Evolutionary conservation across 1,140 invertebrate species (phyloP).

Genomic region (Teleopsis dalmanni): DNA sequence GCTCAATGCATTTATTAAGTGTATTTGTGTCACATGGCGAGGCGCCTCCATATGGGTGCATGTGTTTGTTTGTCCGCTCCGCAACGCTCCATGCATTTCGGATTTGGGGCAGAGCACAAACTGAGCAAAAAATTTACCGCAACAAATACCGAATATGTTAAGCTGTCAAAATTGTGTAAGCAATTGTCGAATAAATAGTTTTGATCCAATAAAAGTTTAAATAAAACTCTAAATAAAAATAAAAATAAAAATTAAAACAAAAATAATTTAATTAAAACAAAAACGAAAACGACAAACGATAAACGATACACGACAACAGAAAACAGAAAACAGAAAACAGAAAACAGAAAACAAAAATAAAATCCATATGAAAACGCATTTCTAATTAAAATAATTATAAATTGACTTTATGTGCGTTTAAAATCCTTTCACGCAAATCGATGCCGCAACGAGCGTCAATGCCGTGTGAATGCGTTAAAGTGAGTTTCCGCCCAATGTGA

Average conservation of each 20-base stretch:
- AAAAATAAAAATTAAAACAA: not conserved
- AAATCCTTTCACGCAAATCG: no score
- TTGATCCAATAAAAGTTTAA: not conserved
- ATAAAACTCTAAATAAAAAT: not conserved
- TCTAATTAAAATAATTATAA: no score
- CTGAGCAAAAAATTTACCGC: no score
- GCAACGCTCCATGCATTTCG: not conserved
- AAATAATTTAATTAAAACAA: not conserved
- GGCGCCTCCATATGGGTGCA: no score
- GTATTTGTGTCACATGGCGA: no score
- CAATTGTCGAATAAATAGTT: conserved; percentile 11
- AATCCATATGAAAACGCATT: not conserved
- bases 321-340: not conserved
- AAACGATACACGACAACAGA: not conserved
- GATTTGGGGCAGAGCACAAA: not conserved
- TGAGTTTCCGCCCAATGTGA: no score
- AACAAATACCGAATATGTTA: conserved; percentile 36
- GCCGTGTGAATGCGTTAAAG: no score
- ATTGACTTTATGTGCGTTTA: no score
- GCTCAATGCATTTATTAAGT: no score
- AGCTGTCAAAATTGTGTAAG: conserved; percentile 27
- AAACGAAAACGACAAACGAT: not conserved
- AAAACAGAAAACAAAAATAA: not conserved
- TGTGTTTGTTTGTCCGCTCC: not conserved
- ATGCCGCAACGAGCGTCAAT: no score